These are phyloP conservation scores for Caenorhabditis wallacei DNA, from an alignment of 2,888 invertebrate genomes.

Conservation along the genomic window DNA sequence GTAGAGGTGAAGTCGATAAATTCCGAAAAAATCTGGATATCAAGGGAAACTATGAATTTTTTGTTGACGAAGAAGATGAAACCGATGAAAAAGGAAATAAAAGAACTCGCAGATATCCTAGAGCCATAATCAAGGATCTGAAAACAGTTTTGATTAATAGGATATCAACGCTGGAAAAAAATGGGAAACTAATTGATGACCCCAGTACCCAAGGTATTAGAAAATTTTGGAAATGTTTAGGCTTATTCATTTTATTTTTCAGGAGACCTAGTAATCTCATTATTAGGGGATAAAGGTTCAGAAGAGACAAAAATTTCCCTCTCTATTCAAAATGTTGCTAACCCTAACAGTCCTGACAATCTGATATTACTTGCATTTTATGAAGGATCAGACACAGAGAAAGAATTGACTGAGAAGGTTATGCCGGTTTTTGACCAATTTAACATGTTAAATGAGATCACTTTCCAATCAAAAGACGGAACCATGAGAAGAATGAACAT, in stretches of 20 bases:
- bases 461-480: neutral
- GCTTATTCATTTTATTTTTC: neutral
- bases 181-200: neutral
- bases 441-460: neutral
- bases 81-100: neutral
- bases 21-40: neutral
- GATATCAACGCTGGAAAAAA: neutral
- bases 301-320: slow-evolving; percentile 17
- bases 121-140: neutral
- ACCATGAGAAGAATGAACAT: neutral
- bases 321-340: neutral
- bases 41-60: neutral
- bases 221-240: neutral
- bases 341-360: slow-evolving; percentile 8
- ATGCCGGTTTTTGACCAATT: neutral
- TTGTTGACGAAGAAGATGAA: neutral
- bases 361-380: neutral
- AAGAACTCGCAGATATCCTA: neutral
- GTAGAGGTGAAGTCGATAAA: neutral
- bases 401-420: neutral
- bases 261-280: neutral
- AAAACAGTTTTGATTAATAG: no score
- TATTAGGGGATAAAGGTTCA: neutral
- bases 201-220: neutral
- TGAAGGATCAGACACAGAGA: neutral